These are phyloP conservation scores for Pseudopipra pipra DNA, from an alignment of 2,113 vertebrate species.

Conservation along the genomic window DNA sequence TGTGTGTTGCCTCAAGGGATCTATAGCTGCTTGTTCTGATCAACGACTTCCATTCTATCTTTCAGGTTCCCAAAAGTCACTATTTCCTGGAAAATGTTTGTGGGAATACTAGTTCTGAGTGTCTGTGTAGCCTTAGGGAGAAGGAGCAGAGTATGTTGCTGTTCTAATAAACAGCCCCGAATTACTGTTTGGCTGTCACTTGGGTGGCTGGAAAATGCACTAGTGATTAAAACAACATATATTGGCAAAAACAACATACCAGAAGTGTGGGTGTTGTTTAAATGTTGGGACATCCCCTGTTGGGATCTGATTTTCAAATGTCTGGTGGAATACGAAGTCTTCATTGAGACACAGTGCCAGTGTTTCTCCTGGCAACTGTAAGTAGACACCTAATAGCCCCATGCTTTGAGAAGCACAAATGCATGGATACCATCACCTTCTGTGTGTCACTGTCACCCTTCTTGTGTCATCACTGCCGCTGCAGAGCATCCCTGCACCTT, in stretches of 20 bases:
- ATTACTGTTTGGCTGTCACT: not conserved
- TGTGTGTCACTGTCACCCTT: not conserved
- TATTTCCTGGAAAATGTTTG: not conserved
- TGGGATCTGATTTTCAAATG: not conserved
- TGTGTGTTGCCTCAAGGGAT: slow-evolving; percentile 12
- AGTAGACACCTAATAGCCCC: not conserved
- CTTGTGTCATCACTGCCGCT: not conserved
- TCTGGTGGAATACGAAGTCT: not conserved
- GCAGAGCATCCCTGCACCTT: not conserved
- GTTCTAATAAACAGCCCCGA: not conserved
- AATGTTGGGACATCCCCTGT: not conserved
- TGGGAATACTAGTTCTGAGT: not conserved
- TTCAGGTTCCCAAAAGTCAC: slow-evolving; percentile 11
- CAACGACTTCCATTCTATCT: not conserved
- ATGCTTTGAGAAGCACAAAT: not conserved
- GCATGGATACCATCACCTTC: not conserved
- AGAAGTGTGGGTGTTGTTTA: not conserved
- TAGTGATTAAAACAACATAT: not conserved
- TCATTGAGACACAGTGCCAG: not conserved
- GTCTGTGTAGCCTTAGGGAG: not conserved
- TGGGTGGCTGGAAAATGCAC: not conserved
- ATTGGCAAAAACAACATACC: not conserved
- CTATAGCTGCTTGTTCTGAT: slow-evolving; percentile 26
- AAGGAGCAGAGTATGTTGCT: not conserved
- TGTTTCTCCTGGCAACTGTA: not conserved